phyloP scores from a whole-genome alignment of 2,113 vertebrate genomes.

The Syrmaticus mikado region DNA sequence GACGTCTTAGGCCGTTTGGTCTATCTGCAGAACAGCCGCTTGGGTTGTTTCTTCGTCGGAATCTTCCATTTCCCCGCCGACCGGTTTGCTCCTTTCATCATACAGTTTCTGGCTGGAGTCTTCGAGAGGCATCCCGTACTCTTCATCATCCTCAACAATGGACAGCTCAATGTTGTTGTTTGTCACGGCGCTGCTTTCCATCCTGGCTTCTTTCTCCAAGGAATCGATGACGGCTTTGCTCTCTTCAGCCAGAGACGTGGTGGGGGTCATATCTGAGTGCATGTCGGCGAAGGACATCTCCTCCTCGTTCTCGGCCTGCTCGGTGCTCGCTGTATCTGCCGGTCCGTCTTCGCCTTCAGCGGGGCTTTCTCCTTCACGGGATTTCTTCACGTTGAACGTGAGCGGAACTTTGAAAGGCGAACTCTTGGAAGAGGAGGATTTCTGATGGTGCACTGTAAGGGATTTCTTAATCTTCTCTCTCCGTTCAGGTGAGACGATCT shows the following conservation, averaged over 20 bases:
- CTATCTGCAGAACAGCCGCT: conserved; percentile 75
- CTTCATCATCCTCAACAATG: conserved; percentile 79
- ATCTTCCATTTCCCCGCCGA: not conserved
- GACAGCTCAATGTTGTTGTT: conserved; percentile 79
- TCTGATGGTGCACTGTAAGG: conserved; percentile 88
- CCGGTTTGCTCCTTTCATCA: conserved; percentile 26
- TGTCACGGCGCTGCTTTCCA: conserved; percentile 39
- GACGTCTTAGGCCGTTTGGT: conserved; percentile 60
- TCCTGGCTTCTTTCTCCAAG: conserved; percentile 29
- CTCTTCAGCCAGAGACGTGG: conserved; percentile 59
- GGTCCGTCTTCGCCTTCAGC: conserved; percentile 63
- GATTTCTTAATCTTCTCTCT: conserved; percentile 95
- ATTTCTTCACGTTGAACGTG: conserved; percentile 87
- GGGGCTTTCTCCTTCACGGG: conserved; percentile 75
- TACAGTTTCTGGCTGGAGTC: conserved; percentile 65
- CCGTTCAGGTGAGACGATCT: conserved; percentile 91
- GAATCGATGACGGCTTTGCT: conserved; percentile 10
- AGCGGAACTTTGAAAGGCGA: conserved; percentile 91
- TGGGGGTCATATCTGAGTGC: conserved; percentile 68
- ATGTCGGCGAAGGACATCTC: conserved; percentile 68
- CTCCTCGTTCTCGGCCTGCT: conserved; percentile 57
- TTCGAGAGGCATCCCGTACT: conserved; percentile 44
- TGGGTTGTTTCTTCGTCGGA: conserved; percentile 55
- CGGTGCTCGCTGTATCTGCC: not conserved
- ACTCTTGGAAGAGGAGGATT: conserved; percentile 83